These are phyloP conservation scores for Siniperca undulata DNA, from an alignment of 2,797 vertebrate genomes.

Conservation along the genomic window DNA sequence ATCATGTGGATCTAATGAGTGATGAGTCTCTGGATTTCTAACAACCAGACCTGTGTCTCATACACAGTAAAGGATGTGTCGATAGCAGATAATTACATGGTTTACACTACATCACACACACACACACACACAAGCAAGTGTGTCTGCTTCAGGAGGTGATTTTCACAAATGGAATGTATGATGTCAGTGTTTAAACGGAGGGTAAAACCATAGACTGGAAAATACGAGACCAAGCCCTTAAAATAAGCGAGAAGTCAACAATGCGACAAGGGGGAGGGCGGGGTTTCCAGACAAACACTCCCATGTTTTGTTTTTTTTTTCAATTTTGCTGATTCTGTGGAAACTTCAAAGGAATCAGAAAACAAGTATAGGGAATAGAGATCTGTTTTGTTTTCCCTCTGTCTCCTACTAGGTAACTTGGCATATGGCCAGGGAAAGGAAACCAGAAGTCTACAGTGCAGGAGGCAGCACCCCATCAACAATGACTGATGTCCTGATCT, in stretches of 20 bases:
- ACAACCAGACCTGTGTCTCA: constrained; percentile 52
- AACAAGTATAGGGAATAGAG: constrained; percentile 41
- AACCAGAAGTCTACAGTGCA: constrained; percentile 38
- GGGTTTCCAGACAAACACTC: constrained; percentile 74
- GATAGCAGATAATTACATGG: constrained; percentile 61
- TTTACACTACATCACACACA: constrained; percentile 58
- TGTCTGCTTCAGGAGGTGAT: constrained; percentile 77
- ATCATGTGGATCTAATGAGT: constrained; percentile 45
- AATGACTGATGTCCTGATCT: constrained; percentile 53
- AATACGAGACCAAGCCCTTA: constrained; percentile 73
- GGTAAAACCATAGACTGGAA: constrained; percentile 75
- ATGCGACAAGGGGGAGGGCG: constrained; percentile 60
- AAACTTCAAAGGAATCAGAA: constrained; percentile 80
- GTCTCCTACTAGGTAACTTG: constrained; percentile 76
- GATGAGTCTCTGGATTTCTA: constrained; percentile 43
- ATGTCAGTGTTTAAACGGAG: constrained; percentile 75
- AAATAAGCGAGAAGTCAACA: constrained; percentile 72
- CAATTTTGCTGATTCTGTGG: constrained; percentile 72
- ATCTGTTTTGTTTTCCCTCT: constrained; percentile 72
- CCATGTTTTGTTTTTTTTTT: constrained; percentile 22
- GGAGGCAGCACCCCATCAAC: constrained; percentile 60
- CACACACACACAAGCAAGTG: constrained; percentile 16
- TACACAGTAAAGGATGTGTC: constrained; percentile 43
- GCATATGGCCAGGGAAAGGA: constrained; percentile 57
- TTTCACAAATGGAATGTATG: constrained; percentile 80